Evolutionary conservation across 1,140 invertebrate genomes (phyloP), one percentile per base, ranked within the genome.

Genomic region (Fopius arisanus): DNA sequence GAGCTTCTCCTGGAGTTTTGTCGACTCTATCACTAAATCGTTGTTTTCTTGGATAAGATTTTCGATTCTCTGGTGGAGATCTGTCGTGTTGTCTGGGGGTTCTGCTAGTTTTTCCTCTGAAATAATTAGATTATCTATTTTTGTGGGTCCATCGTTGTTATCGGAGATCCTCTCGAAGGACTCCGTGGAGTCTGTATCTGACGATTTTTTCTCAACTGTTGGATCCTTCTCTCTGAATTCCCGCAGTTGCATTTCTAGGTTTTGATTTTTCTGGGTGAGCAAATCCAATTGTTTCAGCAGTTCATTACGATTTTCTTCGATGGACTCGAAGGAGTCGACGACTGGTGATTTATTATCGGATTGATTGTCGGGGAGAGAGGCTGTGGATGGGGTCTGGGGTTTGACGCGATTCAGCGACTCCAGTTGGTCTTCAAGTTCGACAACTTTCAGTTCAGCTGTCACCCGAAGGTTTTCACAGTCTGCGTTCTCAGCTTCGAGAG

Each of bases 391-490:
- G 43, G 10, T 80, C 16, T 78, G 76, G 19, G 37, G 72, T 1
- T 75, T 71, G n/a, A 33, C 59, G 79, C 80, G 84, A 2, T 84
- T 78, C 10, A 83, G 26, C 3, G 79, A 74, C 68, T 93, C 92
- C 16, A 93, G 82, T 81, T 93, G 90, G 81, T 94, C 92, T 82
- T 92, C 91, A 71, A 93, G 82, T 77, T 94, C 92, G 12, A 93
- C 92, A 6, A 90, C 89, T 77, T 92, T 92, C 78, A 95, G 92
- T 87, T 94, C 92, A 6, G 92, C 91, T n/a, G 90, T 89, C 0
- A 92, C 91, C 48, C 90, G 86, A 2, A 87, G 85, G 87, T 90
- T 92, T 83, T 93, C 90, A 2, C 91, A 88, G 70, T 90, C 89
- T 28, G 89, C 89, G 73, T 91, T 87, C 81, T 91, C 91, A 33